phyloP scores from a whole-genome alignment of 37 sponge, comb jelly and placozoan species.

The Eunapius fragilis region DNA sequence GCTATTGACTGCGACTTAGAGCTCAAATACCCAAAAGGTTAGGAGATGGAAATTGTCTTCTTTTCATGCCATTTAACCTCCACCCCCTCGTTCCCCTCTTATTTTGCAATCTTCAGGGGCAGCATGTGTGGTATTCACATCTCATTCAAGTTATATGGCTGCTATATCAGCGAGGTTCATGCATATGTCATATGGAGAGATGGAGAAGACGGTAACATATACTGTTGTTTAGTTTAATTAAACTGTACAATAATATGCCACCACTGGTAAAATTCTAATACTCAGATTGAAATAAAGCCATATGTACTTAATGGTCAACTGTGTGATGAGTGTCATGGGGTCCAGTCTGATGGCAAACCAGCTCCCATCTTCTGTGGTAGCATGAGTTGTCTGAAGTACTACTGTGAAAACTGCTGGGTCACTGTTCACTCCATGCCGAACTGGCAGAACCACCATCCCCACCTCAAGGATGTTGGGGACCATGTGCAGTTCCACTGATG shows the following conservation, averaged over 20 bases:
- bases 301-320: slow-evolving; percentile 94
- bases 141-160: slow-evolving; percentile 82
- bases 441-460: slow-evolving; percentile 84
- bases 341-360: slow-evolving; percentile 82
- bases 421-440: slow-evolving; percentile 87
- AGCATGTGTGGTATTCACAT: no score
- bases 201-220: slow-evolving; percentile 85
- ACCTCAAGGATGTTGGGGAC: slow-evolving; percentile 85
- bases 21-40: no score
- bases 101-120: no score
- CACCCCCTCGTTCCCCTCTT: no score
- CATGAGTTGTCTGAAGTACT: slow-evolving; percentile 92
- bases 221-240: not conserved
- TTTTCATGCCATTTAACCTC: no score
- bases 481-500: slow-evolving; percentile 17
- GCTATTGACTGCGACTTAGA: no score
- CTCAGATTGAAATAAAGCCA: slow-evolving; percentile 94
- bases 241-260: not conserved
- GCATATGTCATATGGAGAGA: slow-evolving; percentile 81
- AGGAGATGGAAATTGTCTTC: no score
- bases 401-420: slow-evolving; percentile 98
- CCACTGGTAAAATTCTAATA: not conserved
- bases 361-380: slow-evolving; percentile 98
- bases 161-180: slow-evolving; percentile 94
- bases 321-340: slow-evolving; percentile 97